phyloP scores from a whole-genome alignment of 2,797 vertebrate species.

The Tamandua tetradactyla region DNA sequence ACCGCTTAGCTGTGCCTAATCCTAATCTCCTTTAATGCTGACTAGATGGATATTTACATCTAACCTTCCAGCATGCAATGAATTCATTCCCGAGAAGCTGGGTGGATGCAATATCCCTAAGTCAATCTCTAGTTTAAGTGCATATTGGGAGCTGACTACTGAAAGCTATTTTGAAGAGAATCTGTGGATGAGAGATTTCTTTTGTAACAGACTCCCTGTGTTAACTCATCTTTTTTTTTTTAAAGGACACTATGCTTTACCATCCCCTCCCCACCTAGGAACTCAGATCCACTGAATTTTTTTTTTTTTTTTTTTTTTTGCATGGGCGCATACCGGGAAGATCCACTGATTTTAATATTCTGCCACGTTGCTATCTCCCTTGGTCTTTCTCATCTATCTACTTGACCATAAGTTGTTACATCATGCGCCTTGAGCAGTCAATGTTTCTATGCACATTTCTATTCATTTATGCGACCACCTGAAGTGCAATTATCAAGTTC shows the following conservation, averaged over 20 bases:
- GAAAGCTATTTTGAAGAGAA: conserved; percentile 37
- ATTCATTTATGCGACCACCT: too few species aligned
- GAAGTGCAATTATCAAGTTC: too few species aligned
- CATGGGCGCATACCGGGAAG: too few species aligned
- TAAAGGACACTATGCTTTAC: not conserved
- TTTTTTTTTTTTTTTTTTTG: too few species aligned
- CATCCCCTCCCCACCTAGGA: too few species aligned
- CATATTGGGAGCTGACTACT: not conserved
- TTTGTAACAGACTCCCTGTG: not conserved
- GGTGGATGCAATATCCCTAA: not conserved
- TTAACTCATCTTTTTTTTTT: conserved; percentile 41
- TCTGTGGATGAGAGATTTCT: not conserved
- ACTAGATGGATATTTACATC: conserved; percentile 1
- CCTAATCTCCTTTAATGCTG: not conserved
- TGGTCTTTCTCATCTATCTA: too few species aligned
- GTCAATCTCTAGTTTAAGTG: conserved; percentile 30
- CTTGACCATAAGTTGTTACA: too few species aligned
- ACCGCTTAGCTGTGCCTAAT: not conserved
- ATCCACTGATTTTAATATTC: too few species aligned
- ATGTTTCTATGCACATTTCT: too few species aligned
- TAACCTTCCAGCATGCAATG: not conserved
- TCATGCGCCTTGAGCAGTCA: too few species aligned
- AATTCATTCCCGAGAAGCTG: conserved; percentile 31
- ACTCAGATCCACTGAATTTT: too few species aligned
- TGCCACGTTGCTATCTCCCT: too few species aligned